Evolutionary conservation across 2,797 vertebrate genomes (phyloP), one percentile per base, ranked within the genome.

Genomic region (Podarcis lilfordi): DNA sequence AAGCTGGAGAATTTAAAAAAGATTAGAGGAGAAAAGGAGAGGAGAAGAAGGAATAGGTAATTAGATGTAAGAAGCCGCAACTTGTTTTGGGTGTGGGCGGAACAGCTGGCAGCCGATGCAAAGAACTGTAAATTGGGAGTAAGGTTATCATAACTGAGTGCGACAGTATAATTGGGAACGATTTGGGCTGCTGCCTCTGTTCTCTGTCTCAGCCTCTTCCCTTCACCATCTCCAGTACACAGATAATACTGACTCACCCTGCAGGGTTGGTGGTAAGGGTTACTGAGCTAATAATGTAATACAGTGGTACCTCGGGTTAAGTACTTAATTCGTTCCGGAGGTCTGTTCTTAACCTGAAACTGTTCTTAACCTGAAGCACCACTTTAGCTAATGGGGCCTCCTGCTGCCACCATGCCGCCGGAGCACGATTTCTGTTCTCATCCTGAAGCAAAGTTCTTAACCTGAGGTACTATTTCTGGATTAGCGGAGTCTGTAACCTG

Each of bases 321-420:
- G 43, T 9, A 43, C 43, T 43, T 43, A 43, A 43, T 43, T 43
- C 0, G 1, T 43, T 43, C 43, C 1, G 8, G 43, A 43, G 43
- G 43, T 43, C 43, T 9, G 43, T 43, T 43, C 43, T 43, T 43
- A 43, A 43, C 43, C 43, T 43, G 43, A 43, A 43, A 43, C 43
- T 43, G 43, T 43, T 43, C 43, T 43, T 43, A 43, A 43, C 43
- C 8, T 43, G 43, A 9, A 43, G 43, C 43, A 43, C 43, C 43
- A 43, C 43, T 43, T 43, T 43, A 43, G 43, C 43, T 43, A 43
- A 43, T 43, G 43, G 43, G 43, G 8, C 43, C 43, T 9, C 43
- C 43, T 0, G 43, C 43, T 43, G 43, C 43, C 1, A 8, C 43
- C 43, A 0, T 9, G 43, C 43, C 0, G 43, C 43, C 8, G 1